Evolutionary conservation across 2,888 invertebrate genomes (phyloP).

Genomic region (Macroteleia sp.): DNA sequence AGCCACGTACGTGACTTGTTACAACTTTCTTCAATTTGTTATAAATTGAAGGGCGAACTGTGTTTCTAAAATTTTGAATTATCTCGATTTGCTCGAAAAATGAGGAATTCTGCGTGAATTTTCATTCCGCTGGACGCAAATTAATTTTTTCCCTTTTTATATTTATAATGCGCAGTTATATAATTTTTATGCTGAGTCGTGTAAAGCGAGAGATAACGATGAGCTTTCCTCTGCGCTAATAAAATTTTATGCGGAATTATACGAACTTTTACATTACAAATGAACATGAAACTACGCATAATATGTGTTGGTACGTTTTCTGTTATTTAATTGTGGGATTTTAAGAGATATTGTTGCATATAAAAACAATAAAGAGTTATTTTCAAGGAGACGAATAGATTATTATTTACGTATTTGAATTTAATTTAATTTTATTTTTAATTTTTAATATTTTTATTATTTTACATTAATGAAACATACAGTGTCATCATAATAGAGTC

Average conservation of each 20-base stretch:
- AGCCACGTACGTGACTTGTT: conserved; percentile 55
- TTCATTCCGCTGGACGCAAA: not conserved
- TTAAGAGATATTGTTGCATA: too few species aligned
- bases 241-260: conserved; percentile 29
- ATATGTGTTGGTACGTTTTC: not conserved
- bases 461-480: too few species aligned
- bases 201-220: conserved; percentile 18
- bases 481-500: too few species aligned
- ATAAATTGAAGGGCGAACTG: conserved; percentile 18
- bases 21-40: conserved; percentile 41
- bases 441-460: too few species aligned
- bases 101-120: not conserved
- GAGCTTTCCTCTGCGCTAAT: conserved; percentile 21
- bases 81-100: conserved; percentile 3
- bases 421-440: too few species aligned
- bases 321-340: conserved; percentile 7
- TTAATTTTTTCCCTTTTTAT: conserved; percentile 3
- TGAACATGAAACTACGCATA: conserved; percentile 9
- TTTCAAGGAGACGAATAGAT: not conserved
- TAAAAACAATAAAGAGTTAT: conserved; percentile 12
- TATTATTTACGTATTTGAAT: too few species aligned
- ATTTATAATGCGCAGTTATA: conserved; percentile 7
- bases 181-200: conserved; percentile 11
- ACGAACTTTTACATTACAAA: conserved; percentile 18
- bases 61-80: conserved; percentile 18